Evolutionary conservation across 2,113 vertebrate species (phyloP).

Genomic region (Microtus richardsoni): DNA sequence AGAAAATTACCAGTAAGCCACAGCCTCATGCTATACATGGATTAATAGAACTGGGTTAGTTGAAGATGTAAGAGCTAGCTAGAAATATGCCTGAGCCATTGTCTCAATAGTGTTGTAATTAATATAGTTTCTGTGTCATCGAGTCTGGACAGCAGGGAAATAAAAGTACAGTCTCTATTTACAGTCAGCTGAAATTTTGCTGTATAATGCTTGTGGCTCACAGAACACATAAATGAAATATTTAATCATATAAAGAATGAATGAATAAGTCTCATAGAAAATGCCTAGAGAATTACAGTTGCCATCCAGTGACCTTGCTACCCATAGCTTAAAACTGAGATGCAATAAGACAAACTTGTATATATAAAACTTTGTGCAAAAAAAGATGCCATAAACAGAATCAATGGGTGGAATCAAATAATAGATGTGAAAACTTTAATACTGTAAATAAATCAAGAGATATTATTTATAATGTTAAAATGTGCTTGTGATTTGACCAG

Average conservation of each 20-base stretch:
- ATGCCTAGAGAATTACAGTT: not conserved
- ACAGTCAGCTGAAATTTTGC: too few species aligned
- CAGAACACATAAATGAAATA: not conserved
- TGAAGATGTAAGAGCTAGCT: too few species aligned
- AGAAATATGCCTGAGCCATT: too few species aligned
- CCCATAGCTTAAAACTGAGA: not conserved
- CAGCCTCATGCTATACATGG: too few species aligned
- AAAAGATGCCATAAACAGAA: constrained; percentile 26
- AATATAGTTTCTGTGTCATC: too few species aligned
- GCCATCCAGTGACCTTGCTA: not conserved
- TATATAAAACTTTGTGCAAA: not conserved
- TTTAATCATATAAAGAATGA: not conserved
- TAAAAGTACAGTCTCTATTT: too few species aligned
- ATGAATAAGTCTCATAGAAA: not conserved
- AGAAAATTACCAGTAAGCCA: too few species aligned
- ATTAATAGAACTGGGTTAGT: too few species aligned
- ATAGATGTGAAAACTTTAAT: not conserved
- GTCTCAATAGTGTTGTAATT: too few species aligned
- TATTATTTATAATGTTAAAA: constrained; percentile 3
- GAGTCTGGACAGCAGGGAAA: too few species aligned
- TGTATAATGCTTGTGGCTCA: too few species aligned
- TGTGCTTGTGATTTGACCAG: not conserved
- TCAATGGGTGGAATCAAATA: not conserved
- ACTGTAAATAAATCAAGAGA: not conserved
- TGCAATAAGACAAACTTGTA: not conserved